Conservation (phyloP, 2,113 vertebrate genomes). For the Pycnonotus jocosus region DNA sequence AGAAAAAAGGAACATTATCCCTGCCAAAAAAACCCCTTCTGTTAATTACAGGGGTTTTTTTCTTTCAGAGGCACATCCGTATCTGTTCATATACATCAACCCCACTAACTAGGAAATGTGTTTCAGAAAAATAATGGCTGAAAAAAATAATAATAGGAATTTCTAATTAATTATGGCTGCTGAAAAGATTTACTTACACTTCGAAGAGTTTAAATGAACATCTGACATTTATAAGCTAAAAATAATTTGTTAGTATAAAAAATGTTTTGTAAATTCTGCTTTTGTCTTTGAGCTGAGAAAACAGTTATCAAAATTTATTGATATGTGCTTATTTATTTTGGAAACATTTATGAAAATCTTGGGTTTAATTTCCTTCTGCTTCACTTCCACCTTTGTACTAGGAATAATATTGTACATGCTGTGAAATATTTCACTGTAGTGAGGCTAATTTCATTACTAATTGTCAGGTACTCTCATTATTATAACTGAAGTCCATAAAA, state of each 20-base stretch:
- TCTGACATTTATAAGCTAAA: neutral
- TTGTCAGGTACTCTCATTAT: conserved; percentile 58
- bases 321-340: conserved; percentile 25
- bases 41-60: conserved; percentile 31
- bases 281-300: conserved; percentile 12
- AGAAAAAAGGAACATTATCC: conserved; percentile 19
- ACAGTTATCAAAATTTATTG: neutral
- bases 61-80: conserved; percentile 16
- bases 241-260: neutral
- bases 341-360: neutral
- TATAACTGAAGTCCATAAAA: conserved; percentile 46
- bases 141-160: neutral
- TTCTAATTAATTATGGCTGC: neutral
- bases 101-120: neutral
- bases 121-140: neutral
- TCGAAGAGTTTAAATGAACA: neutral
- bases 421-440: conserved; percentile 51
- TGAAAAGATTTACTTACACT: neutral
- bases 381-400: conserved; percentile 17
- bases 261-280: neutral
- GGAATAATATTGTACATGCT: conserved; percentile 21
- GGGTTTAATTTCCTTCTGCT: conserved; percentile 18
- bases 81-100: neutral
- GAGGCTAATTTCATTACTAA: conserved; percentile 57
- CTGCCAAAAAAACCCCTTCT: neutral